Evolutionary conservation across 2,888 invertebrate species (phyloP), one percentile per base, ranked within the genome.

Genomic region (Lapara coniferarum): DNA sequence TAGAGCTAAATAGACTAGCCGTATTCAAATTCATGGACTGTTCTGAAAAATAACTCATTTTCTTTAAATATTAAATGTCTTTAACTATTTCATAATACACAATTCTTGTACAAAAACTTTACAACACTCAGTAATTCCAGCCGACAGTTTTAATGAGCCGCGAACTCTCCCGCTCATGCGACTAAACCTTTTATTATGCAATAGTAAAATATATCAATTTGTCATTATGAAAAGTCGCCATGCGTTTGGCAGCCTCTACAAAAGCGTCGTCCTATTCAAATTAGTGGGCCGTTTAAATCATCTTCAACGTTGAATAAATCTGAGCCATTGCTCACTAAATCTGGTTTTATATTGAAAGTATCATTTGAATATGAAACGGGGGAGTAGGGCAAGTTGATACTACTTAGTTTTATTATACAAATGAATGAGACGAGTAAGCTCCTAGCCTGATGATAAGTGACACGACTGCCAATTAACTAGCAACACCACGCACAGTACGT

Each of bases 271-370:
- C 63, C 63, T 49, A 63, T 63, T 63, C 63, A 63, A 63, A 63
- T 63, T 63, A 63, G 63, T 63, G 63, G 63, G 63, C 63, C 6
- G 19, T 63, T 63, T 63, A 63, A 63, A 63, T 63, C 63, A 63
- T 63, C 63, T 63, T 46, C 63, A 63, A 63, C 63, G 63, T 49
- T 63, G 44, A 44, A 63, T 63, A 63, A 63, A 63, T 63, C 63
- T 19, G 46, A 63, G 19, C 19, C 49, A 49, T 49, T 63, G 25
- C 19, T 49, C 19, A 19, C 12, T 63, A 63, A 63, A 63, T 63
- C 63, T 63, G 7, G 5, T 46, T 13, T 63, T 13, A 63, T 63
- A 46, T 46, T 19, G 46, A 63, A 63, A 63, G 63, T 63, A 46
- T 63, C 19, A 19, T 16, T 7, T 49, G n/a, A 16, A 63, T 49